Conservation (phyloP, 2,797 vertebrate genomes). For the Masticophis lateralis region DNA sequence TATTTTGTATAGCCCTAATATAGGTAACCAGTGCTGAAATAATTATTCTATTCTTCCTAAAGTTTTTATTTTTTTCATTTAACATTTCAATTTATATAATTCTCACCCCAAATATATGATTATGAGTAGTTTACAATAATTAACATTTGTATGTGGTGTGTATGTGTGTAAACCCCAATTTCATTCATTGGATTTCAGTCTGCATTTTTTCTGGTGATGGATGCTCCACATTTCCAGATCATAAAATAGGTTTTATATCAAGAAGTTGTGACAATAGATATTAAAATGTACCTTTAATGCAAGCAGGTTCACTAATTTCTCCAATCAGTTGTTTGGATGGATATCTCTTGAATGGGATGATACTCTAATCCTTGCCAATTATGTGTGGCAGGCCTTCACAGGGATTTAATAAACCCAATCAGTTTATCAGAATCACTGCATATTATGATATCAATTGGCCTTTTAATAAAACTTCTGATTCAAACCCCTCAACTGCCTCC, state of each 20-base stretch:
- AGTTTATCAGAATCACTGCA: background rate
- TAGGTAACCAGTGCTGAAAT: background rate
- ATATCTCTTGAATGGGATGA: background rate
- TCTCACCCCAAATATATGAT: background rate
- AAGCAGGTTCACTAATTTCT: background rate
- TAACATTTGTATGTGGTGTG: background rate
- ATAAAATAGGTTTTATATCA: background rate
- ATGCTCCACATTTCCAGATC: background rate
- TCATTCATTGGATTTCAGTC: background rate
- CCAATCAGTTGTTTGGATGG: background rate
- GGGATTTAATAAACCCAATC: background rate
- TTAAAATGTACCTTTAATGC: background rate
- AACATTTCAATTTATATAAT: background rate
- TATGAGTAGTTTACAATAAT: background rate
- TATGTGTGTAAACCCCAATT: background rate
- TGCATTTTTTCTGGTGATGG: background rate
- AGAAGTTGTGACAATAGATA: background rate
- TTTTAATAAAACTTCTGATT: background rate
- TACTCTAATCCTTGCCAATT: background rate
- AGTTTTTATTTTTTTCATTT: background rate
- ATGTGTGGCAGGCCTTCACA: background rate
- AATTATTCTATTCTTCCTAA: background rate
- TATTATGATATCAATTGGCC: background rate
- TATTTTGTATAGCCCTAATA: background rate
- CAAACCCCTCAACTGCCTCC: background rate